A percentile compares a stretch with the other conserved stretches of the same genome.
These are phyloP conservation scores for Nomada flava DNA, from an alignment of 2,888 invertebrate genomes.

Conservation along the genomic window DNA sequence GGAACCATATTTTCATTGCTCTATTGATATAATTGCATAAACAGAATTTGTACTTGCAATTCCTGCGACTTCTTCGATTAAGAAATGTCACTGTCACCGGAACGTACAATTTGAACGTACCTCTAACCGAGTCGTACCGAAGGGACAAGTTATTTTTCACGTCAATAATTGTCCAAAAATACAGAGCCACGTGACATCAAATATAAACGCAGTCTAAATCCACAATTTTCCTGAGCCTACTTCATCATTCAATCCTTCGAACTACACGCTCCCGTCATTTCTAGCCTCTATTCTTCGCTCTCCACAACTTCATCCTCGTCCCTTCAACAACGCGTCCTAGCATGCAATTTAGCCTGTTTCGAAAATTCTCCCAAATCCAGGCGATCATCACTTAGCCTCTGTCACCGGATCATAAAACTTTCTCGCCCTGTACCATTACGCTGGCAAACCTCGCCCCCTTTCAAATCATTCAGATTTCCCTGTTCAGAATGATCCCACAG, in stretches of 20 bases:
- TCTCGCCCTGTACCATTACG: not conserved
- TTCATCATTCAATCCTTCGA: not conserved
- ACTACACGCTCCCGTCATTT: not conserved
- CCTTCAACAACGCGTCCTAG: not conserved
- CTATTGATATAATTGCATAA: not conserved
- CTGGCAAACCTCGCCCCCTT: too few relatives aligned
- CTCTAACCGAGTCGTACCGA: not conserved
- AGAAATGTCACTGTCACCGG: not conserved
- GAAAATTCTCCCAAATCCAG: constrained; percentile 23
- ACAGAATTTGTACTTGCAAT: not conserved
- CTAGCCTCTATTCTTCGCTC: constrained; percentile 13
- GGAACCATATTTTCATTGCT: not conserved
- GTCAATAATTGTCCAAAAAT: not conserved
- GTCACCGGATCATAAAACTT: constrained; percentile 25
- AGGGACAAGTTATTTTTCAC: not conserved
- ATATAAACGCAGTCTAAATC: constrained; percentile 5
- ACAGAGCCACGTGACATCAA: not conserved
- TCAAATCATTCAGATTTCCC: constrained; percentile 76
- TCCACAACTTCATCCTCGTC: not conserved
- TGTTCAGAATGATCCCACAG: constrained; percentile 86
- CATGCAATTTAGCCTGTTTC: not conserved
- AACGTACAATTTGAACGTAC: too few relatives aligned
- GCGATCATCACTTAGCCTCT: constrained; percentile 52
- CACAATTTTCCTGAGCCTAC: not conserved
- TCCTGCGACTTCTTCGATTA: not conserved